phyloP scores from a whole-genome alignment of 1,140 invertebrate genomes.

The Agraylea sexmaculata region DNA sequence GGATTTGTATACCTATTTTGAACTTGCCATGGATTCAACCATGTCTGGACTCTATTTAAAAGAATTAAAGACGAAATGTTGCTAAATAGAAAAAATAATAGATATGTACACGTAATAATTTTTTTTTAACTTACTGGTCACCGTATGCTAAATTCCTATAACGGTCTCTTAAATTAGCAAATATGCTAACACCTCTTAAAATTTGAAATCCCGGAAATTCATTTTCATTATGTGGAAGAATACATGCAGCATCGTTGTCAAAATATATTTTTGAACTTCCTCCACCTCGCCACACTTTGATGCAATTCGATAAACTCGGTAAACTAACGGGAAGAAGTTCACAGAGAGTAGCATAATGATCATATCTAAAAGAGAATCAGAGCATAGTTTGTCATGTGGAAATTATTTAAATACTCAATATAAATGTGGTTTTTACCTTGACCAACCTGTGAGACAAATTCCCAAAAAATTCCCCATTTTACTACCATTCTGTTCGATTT shows the following conservation, averaged over 20 bases:
- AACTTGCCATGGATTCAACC: conserved; percentile 59
- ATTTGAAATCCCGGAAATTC: conserved; percentile 51
- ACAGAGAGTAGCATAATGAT: conserved; percentile 82
- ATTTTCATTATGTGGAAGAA: too few species aligned
- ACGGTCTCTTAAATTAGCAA: conserved; percentile 42
- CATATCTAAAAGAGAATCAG: conserved; percentile 50
- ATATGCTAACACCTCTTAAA: conserved; percentile 44
- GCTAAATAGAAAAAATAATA: neutral
- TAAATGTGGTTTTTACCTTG: conserved; percentile 36
- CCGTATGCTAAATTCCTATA: conserved; percentile 42
- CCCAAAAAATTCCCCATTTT: conserved; percentile 46
- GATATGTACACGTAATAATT: conserved; percentile 3
- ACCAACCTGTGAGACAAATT: conserved; percentile 60
- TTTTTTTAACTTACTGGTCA: conserved; percentile 44
- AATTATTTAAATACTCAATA: conserved; percentile 5
- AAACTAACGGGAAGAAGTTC: conserved; percentile 68
- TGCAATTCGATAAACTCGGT: conserved; percentile 53
- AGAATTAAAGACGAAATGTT: too few species aligned
- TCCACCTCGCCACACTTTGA: conserved; percentile 43
- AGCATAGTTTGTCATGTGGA: neutral
- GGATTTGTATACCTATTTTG: conserved; percentile 51
- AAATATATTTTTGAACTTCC: neutral
- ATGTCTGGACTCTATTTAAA: conserved; percentile 45
- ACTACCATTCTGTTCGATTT: conserved; percentile 38
- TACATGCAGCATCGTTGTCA: conserved; percentile 33